phyloP scores from a whole-genome alignment of 2,888 invertebrate genomes.

The Trichopoda pennipes region DNA sequence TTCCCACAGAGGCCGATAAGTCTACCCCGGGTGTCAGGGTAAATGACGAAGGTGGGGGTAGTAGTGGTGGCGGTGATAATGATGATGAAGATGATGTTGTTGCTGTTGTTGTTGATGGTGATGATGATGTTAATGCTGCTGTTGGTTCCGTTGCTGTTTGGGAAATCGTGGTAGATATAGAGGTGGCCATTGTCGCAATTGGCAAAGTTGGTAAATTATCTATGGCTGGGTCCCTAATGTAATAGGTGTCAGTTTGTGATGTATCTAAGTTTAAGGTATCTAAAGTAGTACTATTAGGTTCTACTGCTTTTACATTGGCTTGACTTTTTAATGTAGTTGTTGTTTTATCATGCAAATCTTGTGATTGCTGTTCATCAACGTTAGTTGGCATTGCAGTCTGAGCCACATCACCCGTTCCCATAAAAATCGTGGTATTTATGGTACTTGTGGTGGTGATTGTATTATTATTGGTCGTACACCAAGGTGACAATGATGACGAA shows the following conservation, averaged over 20 bases:
- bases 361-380: slow-evolving; percentile 22
- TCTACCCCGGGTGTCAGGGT: slow-evolving; percentile 37
- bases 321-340: slow-evolving; percentile 20
- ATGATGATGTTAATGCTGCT: too few relatives aligned
- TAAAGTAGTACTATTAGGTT: slow-evolving; percentile 41
- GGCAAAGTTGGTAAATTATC: slow-evolving; percentile 72
- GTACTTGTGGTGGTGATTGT: slow-evolving; percentile 34
- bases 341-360: slow-evolving; percentile 29
- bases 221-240: slow-evolving; percentile 44
- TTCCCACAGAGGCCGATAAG: slow-evolving; percentile 47
- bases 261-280: slow-evolving; percentile 57
- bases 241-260: slow-evolving; percentile 58
- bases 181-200: slow-evolving; percentile 50
- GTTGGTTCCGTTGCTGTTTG: slow-evolving; percentile 27
- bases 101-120: background rate
- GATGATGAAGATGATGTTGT: slow-evolving; percentile 28
- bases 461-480: slow-evolving; percentile 55
- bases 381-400: background rate
- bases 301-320: slow-evolving; percentile 20
- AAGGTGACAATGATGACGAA: slow-evolving; percentile 30
- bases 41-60: slow-evolving; percentile 36
- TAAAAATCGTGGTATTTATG: slow-evolving; percentile 16
- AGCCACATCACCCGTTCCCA: slow-evolving; percentile 6
- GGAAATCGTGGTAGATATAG: slow-evolving; percentile 38
- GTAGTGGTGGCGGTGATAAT: slow-evolving; percentile 9